Evolutionary conservation across 1,140 invertebrate species (phyloP), one percentile per base, ranked within the genome.

Genomic region (Anthonomus grandis): DNA sequence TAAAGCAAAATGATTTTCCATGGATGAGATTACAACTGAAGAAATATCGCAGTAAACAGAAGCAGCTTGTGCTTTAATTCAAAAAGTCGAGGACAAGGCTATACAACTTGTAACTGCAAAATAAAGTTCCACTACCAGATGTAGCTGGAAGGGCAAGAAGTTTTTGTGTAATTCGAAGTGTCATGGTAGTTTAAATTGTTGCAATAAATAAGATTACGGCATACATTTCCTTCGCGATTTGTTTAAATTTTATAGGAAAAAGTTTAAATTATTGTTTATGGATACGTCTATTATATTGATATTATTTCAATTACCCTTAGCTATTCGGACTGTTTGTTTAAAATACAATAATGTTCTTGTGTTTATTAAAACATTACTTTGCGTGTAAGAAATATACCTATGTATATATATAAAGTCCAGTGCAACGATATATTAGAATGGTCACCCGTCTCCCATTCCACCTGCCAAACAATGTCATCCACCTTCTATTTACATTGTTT

Each of bases 41-140:
- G 50, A 59, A 62, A 53, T 54, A 21, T 62, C 42, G 23, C 34
- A n/a, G n/a, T n/a, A 52, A 36, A 59, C 44, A 56, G 34, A 59
- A 59, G 45, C 44, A 62, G 17, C 57, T 54, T 38, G 18, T 27
- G 42, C n/a, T n/a, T 45, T 61, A 57, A 57, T 61, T 54, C 50
- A 34, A 62, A 38, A 59, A 62, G 57, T 50, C 38, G 42, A 52
- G 44, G 37, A 18, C 60, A 59, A 50, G 42, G 45, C 49, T 59
- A 31, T 55, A 59, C 19, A 59, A 18, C 56, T 8, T 60, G 52
- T 54, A 45, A 59, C 34, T 59, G 56, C 56, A 54, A 62, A 62
- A 56, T 50, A 27, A 59, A 59, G 47, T 52, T 57, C 48, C 18
- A 57, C 47, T 17, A 21, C 36, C 50, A 54, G 59, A 54, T 59